Base-by-base conservation (phyloP, 2,797 vertebrate genomes). In the Tenualosa ilisha region DNA sequence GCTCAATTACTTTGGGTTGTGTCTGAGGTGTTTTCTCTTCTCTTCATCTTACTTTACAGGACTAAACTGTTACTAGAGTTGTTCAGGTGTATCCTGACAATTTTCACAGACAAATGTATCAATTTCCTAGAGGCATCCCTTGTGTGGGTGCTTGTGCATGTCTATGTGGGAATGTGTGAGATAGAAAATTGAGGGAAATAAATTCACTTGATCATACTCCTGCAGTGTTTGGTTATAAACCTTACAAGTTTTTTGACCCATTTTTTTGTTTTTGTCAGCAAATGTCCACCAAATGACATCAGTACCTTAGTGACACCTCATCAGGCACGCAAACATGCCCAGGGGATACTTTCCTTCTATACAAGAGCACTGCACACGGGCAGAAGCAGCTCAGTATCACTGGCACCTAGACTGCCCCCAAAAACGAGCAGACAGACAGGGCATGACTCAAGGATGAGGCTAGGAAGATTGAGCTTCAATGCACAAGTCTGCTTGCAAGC, bases 1-100 rank as follows among this genome's bases (percentile, higher is more conserved):
- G 85, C 43, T 40, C 81, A 40, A 82, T 82, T 61, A 79, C 83
- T 89, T 84, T 82, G 83, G 63, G 43, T 65, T 83, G 86, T 86
- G 24, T 79, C 51, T 84, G 83, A 72, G 85, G 53, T 83, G 83
- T 85, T 40, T 56, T 3, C 82, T 75, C 83, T 68, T 87, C 40
- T 81, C 82, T 43, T 24, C 20, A 56, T 83, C 37, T 87, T 22
- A 59, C 84, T 79, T 46, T 24, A 49, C 81, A 49, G 72, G 81
- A 82, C 85, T 87, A 82, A 5, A 3, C 46, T 8, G 79, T 49
- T 49, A 53, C 37, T 6, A 63, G 49, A 53, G 31, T 43, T 50
- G 26, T 5, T 59, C n/a, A 46, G 75, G 75, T 50, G 59, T 49
- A 13, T 56, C 17, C 72, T 46, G 68, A 59, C 82, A 82, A 37